Evolutionary conservation across 2,113 vertebrate genomes (phyloP).

Genomic region (Jacana jacana): DNA sequence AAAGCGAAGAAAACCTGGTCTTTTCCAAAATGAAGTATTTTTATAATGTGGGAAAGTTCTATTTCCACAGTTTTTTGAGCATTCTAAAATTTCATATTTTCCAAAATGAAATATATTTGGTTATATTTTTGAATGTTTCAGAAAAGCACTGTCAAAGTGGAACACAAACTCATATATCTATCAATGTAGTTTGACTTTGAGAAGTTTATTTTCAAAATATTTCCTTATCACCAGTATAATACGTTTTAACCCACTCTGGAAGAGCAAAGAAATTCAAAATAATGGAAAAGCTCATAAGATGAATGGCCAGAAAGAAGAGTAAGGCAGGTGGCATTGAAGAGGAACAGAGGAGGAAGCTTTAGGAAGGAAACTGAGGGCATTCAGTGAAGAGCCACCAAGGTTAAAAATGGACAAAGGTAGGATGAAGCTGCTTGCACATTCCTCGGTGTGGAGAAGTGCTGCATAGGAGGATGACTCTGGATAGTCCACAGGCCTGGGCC

Average conservation of each 20-base stretch:
- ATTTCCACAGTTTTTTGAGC: not conserved
- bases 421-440: not conserved
- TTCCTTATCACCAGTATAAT: not conserved
- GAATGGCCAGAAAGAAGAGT: not conserved
- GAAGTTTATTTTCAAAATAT: not conserved
- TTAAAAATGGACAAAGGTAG: not conserved
- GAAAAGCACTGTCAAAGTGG: not conserved
- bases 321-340: not conserved
- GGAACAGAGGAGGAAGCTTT: not conserved
- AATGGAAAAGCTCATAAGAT: not conserved
- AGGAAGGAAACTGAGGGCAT: not conserved
- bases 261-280: not conserved
- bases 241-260: not conserved
- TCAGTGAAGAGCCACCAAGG: not conserved
- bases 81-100: not conserved
- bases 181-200: not conserved
- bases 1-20: not conserved
- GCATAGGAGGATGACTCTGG: not conserved
- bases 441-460: not conserved
- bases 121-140: not conserved
- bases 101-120: not conserved
- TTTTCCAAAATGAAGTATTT: not conserved
- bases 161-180: not conserved
- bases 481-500: not conserved
- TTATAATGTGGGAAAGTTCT: not conserved